These are phyloP conservation scores for Corythaeola cristata DNA, from an alignment of 2,113 vertebrate species.

Conservation along the genomic window DNA sequence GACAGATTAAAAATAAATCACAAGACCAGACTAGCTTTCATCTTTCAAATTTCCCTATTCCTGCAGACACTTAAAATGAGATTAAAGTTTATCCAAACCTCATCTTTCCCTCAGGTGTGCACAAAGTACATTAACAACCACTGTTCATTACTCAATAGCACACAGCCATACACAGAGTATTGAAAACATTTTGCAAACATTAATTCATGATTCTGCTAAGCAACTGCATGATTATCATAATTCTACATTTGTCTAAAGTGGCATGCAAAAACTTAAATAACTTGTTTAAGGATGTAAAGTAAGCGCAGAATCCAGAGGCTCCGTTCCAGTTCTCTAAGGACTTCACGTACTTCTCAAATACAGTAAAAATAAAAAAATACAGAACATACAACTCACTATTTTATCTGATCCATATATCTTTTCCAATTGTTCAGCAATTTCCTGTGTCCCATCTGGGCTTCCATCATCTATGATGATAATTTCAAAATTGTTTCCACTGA, in stretches of 20 bases:
- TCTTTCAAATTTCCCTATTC: neutral
- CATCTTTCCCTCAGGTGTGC: neutral
- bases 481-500: constrained; percentile 88
- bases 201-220: neutral
- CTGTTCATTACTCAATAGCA: neutral
- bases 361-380: accelerated
- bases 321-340: neutral
- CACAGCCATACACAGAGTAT: accelerated
- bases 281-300: neutral
- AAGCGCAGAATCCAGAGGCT: neutral
- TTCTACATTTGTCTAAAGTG: neutral
- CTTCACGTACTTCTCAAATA: neutral
- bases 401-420: constrained; percentile 91
- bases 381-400: constrained; percentile 82
- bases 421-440: constrained; percentile 87
- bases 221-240: too few relatives aligned
- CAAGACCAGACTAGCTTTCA: neutral
- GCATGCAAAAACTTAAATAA: neutral
- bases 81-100: neutral
- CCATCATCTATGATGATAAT: constrained; percentile 96
- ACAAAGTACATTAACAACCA: neutral
- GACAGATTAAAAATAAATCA: neutral
- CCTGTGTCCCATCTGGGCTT: constrained; percentile 93
- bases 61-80: neutral
- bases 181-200: neutral